Percentiles rank a stretch among this genome's conserved stretches.
These are phyloP conservation scores for Leptinotarsa tumamoca DNA, from an alignment of 2,888 invertebrate genomes.

Conservation along the genomic window DNA sequence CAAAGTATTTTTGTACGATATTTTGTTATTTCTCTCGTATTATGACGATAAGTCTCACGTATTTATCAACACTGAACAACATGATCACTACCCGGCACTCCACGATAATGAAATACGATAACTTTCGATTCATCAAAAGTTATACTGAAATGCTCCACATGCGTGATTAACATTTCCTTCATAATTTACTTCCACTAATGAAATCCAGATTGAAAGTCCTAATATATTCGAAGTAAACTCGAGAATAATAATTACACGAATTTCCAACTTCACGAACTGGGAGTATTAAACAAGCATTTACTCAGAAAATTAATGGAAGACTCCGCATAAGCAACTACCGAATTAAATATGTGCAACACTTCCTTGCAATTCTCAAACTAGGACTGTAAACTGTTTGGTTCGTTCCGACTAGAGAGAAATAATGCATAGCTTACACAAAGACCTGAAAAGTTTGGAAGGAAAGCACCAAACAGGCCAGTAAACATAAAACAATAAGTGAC, in stretches of 20 bases:
- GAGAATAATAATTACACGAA: conserved; percentile 26
- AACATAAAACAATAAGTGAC: no score
- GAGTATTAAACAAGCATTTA: conserved; percentile 30
- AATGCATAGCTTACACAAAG: not conserved
- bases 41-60: no score
- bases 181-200: conserved; percentile 7
- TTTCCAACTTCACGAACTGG: conserved; percentile 23
- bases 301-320: conserved; percentile 27
- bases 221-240: conserved; percentile 28
- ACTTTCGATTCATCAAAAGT: not conserved
- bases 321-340: conserved; percentile 22
- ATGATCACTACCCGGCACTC: not conserved
- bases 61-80: no score
- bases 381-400: conserved; percentile 11
- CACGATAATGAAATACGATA: not conserved
- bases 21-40: no score
- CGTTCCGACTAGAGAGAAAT: not conserved
- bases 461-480: no score
- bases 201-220: conserved; percentile 23
- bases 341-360: conserved; percentile 29
- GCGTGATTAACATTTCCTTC: conserved; percentile 5
- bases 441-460: not conserved
- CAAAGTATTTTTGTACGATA: no score
- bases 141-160: not conserved
- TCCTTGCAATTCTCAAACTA: conserved; percentile 18